A percentile compares a stretch with the other conserved stretches of the same genome.
phyloP scores from a whole-genome alignment of 2,797 vertebrate species.

The Pseudochirops corinnae region DNA sequence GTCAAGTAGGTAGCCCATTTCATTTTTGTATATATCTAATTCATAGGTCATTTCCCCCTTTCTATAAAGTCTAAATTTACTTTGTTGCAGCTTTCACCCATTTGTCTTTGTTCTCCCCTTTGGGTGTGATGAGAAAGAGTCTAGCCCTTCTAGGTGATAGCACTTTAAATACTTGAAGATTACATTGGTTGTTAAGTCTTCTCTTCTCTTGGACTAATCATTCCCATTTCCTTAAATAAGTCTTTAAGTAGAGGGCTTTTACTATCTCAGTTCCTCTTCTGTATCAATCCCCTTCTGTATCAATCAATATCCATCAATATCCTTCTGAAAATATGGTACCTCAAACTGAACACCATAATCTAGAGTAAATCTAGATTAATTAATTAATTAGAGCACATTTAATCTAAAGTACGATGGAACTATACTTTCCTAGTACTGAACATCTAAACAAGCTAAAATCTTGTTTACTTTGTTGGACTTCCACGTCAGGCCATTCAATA shows the following conservation, averaged over 20 bases:
- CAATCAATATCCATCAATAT: background rate
- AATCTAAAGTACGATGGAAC: background rate
- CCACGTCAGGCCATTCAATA: background rate
- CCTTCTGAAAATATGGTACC: background rate
- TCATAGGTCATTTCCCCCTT: background rate
- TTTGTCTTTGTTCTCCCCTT: background rate
- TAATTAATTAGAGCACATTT: no score
- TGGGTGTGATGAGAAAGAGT: background rate
- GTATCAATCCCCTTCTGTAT: background rate
- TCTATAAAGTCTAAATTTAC: background rate
- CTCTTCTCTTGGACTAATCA: background rate
- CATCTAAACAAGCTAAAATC: background rate
- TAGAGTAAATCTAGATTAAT: no score
- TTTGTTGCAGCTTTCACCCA: background rate
- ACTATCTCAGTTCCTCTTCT: background rate
- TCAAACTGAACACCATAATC: background rate
- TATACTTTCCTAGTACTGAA: background rate
- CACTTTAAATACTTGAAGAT: background rate
- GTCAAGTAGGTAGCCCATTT: background rate
- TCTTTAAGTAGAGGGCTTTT: background rate
- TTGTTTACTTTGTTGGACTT: background rate
- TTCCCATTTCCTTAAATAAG: background rate
- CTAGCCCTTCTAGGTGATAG: background rate
- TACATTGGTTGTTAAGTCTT: background rate
- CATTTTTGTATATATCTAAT: background rate